Evolutionary conservation across 2,888 invertebrate species (phyloP).

Genomic region (Caenorhabditis afra): DNA sequence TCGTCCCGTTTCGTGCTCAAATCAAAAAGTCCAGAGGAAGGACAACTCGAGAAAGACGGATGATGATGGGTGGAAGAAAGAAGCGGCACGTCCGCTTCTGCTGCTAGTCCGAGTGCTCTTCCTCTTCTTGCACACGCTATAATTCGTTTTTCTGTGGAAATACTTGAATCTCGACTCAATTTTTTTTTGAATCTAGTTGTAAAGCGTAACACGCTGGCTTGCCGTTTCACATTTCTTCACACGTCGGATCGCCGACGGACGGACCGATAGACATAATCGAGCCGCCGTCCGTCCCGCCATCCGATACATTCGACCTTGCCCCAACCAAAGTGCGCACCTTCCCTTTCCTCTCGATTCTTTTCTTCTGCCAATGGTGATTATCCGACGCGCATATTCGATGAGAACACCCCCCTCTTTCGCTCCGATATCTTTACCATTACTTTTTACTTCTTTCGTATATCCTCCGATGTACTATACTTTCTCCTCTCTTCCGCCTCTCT

Average conservation of each 20-base stretch:
- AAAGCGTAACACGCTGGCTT: slow-evolving; percentile 3
- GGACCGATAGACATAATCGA: slow-evolving; percentile 29
- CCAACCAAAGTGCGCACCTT: neutral
- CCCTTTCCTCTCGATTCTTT: neutral
- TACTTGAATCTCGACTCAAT: slow-evolving; percentile 31
- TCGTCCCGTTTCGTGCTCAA: neutral
- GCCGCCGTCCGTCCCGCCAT: slow-evolving; percentile 20
- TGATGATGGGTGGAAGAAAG: slow-evolving; percentile 12
- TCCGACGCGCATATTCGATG: slow-evolving; percentile 27
- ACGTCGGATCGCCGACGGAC: neutral
- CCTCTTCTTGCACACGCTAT: slow-evolving; percentile 38
- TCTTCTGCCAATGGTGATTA: slow-evolving; percentile 13
- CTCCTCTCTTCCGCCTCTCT: too few species aligned
- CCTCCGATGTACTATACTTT: slow-evolving; percentile 14
- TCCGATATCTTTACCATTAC: slow-evolving; percentile 47
- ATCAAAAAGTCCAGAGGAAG: slow-evolving; percentile 17
- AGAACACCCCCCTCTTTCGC: too few species aligned
- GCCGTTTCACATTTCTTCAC: slow-evolving; percentile 9
- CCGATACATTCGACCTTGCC: slow-evolving; percentile 54
- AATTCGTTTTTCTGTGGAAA: slow-evolving; percentile 38
- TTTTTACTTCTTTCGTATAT: slow-evolving; percentile 17
- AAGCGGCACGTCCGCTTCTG: slow-evolving; percentile 8
- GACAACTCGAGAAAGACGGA: slow-evolving; percentile 14
- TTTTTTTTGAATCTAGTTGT: slow-evolving; percentile 8
- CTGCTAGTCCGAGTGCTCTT: slow-evolving; percentile 16